A percentile compares a stretch with the other conserved stretches of the same genome.
Conservation (phyloP, 2,797 vertebrate species). For the Alosa sapidissima region DNA sequence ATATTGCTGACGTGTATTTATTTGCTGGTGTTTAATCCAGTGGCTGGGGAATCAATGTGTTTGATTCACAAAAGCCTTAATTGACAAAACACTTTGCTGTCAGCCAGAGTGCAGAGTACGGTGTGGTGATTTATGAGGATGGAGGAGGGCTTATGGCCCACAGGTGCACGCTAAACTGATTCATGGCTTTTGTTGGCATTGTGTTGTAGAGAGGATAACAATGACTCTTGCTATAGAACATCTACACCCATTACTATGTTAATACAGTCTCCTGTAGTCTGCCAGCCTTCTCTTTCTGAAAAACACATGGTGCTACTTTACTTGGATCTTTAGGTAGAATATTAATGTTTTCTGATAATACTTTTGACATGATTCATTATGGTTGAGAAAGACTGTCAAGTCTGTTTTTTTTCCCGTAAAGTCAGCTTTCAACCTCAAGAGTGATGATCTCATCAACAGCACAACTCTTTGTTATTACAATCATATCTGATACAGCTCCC, state of each 20-base stretch:
- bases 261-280: background rate
- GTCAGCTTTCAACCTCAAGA: background rate
- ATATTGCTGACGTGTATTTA: slow-evolving; percentile 20
- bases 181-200: slow-evolving; percentile 3
- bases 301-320: background rate
- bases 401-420: background rate
- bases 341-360: background rate
- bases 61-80: slow-evolving; percentile 44
- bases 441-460: background rate
- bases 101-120: slow-evolving; percentile 27
- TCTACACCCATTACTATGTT: background rate
- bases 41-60: slow-evolving; percentile 42
- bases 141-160: slow-evolving; percentile 25
- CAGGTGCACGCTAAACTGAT: slow-evolving; percentile 33
- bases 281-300: background rate
- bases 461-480: background rate
- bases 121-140: slow-evolving; percentile 27
- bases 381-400: too few relatives aligned
- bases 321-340: background rate
- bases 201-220: background rate
- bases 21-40: slow-evolving; percentile 31
- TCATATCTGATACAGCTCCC: background rate
- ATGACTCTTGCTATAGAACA: background rate
- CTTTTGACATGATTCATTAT: background rate
- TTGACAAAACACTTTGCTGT: slow-evolving; percentile 41